phyloP scores from a whole-genome alignment of 2,888 invertebrate species.

The Cryptosula pallasiana region DNA sequence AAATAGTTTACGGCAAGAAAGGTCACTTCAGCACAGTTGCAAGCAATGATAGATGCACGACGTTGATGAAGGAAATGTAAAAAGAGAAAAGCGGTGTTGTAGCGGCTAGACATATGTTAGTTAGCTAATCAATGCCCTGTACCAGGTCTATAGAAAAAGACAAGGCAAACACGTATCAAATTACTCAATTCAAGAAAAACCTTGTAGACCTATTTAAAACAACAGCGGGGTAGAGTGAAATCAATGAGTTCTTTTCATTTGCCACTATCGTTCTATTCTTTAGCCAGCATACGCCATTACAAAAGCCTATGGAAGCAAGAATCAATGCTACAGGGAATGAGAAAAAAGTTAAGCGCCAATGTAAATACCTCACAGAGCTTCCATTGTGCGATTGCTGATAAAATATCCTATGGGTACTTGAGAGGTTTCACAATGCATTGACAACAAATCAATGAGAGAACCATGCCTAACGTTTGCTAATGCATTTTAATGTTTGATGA shows the following conservation, averaged over 20 bases:
- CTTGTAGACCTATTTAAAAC: conserved; percentile 24
- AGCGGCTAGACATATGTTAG: background rate
- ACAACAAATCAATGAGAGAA: conserved; percentile 21
- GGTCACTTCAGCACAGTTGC: background rate
- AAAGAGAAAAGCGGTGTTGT: background rate
- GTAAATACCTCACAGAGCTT: conserved; percentile 22
- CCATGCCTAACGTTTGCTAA: background rate
- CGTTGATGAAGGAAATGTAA: background rate
- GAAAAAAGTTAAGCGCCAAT: conserved; percentile 23
- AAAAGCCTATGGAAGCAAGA: conserved; percentile 11
- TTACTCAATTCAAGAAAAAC: conserved; percentile 24
- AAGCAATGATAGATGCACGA: background rate
- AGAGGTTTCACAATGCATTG: conserved; percentile 11
- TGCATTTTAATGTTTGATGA: background rate
- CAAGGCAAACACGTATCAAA: conserved; percentile 24
- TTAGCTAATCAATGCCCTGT: conserved; percentile 17
- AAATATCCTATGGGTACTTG: conserved; percentile 23
- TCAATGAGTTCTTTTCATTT: conserved; percentile 19
- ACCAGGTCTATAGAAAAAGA: background rate
- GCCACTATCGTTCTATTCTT: conserved; percentile 20
- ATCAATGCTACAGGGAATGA: conserved; percentile 24
- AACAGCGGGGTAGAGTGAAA: conserved; percentile 18
- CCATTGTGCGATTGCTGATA: conserved; percentile 23
- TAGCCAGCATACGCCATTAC: conserved; percentile 23
- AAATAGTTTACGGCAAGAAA: background rate